phyloP scores from a whole-genome alignment of 1,140 invertebrate genomes.

The roundworm (Caenorhabditis elegans) region DNA sequence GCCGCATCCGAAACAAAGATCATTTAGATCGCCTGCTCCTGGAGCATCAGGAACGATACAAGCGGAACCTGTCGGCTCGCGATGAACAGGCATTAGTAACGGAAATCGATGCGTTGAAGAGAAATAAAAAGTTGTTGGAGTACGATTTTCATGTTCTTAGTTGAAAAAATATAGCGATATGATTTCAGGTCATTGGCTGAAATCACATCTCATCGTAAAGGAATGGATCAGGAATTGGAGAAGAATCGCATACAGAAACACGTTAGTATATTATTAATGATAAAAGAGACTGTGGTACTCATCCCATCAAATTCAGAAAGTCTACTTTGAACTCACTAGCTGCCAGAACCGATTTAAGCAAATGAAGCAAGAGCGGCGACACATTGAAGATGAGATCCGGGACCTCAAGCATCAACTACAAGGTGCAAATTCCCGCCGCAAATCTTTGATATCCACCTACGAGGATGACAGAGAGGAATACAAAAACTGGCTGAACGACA shows the following conservation, averaged over 20 bases:
- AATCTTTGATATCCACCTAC: not conserved
- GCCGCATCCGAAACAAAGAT: not conserved
- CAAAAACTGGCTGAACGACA: slow-evolving; percentile 27
- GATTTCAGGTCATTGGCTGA: not conserved
- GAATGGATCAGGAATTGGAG: not conserved
- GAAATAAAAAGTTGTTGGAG: slow-evolving; percentile 40
- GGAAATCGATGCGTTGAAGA: slow-evolving; percentile 38
- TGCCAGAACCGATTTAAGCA: not conserved
- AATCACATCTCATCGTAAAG: not conserved
- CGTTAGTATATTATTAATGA: not conserved
- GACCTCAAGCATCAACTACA: not conserved
- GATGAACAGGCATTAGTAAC: slow-evolving; percentile 38
- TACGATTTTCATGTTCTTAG: too few relatives aligned
- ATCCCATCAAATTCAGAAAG: not conserved
- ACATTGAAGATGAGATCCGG: not conserved
- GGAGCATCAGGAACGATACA: slow-evolving; percentile 27
- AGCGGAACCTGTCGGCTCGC: not conserved
- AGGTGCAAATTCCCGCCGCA: not conserved
- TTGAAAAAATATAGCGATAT: too few relatives aligned
- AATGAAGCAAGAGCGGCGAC: not conserved
- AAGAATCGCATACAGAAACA: not conserved
- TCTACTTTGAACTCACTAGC: not conserved
- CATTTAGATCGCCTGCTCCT: not conserved
- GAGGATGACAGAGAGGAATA: slow-evolving; percentile 8
- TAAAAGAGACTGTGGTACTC: not conserved